These are phyloP conservation scores for Tachysurus vachellii DNA, from an alignment of 2,113 vertebrate species.

Conservation along the genomic window DNA sequence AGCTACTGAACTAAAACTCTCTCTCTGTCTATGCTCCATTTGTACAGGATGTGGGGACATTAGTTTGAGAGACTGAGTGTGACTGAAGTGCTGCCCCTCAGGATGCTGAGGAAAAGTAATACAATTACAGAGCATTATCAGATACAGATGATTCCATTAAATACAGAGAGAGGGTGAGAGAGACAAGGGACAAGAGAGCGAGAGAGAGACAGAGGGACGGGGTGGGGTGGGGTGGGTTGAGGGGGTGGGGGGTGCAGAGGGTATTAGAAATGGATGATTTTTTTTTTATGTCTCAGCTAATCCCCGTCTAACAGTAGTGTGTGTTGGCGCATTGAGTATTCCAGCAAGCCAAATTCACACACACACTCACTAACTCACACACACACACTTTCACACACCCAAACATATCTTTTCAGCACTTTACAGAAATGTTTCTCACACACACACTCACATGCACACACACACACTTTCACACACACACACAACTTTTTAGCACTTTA, in stretches of 20 bases:
- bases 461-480: neutral
- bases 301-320: conserved; percentile 12
- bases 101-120: conserved; percentile 50
- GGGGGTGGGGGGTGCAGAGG: no score
- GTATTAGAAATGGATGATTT: no score
- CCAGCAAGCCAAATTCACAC: neutral
- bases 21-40: conserved; percentile 20
- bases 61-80: neutral
- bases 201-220: no score
- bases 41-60: conserved; percentile 28
- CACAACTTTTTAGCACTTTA: conserved; percentile 6
- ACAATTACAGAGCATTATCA: conserved; percentile 60
- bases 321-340: neutral
- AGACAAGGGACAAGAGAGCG: neutral
- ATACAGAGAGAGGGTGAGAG: neutral
- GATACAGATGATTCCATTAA: conserved; percentile 46
- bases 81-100: conserved; percentile 31
- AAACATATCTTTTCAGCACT: conserved; percentile 3
- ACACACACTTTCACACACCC: neutral
- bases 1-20: neutral
- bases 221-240: no score
- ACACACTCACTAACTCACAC: neutral
- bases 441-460: no score
- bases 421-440: conserved; percentile 7
- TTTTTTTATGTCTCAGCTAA: conserved; percentile 8